phyloP scores from a whole-genome alignment of 2,797 vertebrate species.

The Mormyrus hasselquistii region DNA sequence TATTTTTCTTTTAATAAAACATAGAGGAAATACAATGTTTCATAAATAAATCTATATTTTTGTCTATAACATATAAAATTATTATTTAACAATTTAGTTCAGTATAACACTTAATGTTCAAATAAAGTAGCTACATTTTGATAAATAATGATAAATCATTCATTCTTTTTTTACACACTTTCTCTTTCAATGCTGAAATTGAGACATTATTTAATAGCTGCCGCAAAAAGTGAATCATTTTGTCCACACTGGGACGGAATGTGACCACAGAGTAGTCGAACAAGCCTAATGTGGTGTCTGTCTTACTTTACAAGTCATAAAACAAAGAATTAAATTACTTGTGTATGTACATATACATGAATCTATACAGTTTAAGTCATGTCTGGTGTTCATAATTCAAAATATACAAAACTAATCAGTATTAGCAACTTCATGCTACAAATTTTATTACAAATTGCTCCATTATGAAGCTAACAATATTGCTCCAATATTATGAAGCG shows the following conservation, averaged over 20 bases:
- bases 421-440: conserved; percentile 58
- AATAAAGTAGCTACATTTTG: conserved; percentile 89
- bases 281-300: conserved; percentile 51
- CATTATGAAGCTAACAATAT: conserved; percentile 88
- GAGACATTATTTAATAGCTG: conserved; percentile 78
- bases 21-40: conserved; percentile 52
- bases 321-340: conserved; percentile 53
- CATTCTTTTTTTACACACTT: conserved; percentile 85
- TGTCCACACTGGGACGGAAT: conserved; percentile 79
- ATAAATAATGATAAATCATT: conserved; percentile 98
- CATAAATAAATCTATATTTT: conserved; percentile 97
- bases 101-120: conserved; percentile 90
- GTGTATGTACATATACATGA: conserved; percentile 56
- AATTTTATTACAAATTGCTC: conserved; percentile 81
- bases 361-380: conserved; percentile 65
- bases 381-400: conserved; percentile 58
- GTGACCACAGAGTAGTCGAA: conserved; percentile 63
- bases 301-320: conserved; percentile 52
- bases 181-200: conserved; percentile 51
- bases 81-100: conserved; percentile 99
- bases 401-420: conserved; percentile 65
- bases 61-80: conserved; percentile 99
- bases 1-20: conserved; percentile 12
- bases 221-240: conserved; percentile 79
- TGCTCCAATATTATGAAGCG: conserved; percentile 98